These are phyloP conservation scores for Plagodis pulveraria DNA, from an alignment of 2,888 invertebrate genomes.

Conservation along the genomic window DNA sequence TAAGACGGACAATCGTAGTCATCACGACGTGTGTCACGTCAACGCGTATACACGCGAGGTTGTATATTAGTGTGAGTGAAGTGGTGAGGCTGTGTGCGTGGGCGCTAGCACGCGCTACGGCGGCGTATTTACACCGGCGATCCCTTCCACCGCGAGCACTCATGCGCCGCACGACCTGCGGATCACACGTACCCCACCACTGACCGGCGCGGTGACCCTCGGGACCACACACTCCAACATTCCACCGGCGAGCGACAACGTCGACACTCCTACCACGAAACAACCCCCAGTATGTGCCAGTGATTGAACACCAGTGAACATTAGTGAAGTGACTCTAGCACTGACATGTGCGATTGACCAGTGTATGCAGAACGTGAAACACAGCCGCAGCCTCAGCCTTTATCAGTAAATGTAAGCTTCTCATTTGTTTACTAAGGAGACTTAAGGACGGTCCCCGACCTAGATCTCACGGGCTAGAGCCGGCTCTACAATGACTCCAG, in stretches of 20 bases:
- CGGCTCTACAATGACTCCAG: conserved; percentile 66
- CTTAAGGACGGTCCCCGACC: conserved; percentile 68
- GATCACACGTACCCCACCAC: conserved; percentile 80
- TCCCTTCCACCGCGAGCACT: conserved; percentile 82
- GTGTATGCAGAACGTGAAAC: conserved; percentile 59
- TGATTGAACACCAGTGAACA: conserved; percentile 69
- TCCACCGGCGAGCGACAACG: conserved; percentile 52
- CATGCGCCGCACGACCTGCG: conserved; percentile 78
- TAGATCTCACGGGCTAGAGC: conserved; percentile 76
- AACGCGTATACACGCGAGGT: conserved; percentile 36
- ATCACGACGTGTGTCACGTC: conserved; percentile 47
- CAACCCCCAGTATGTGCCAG: conserved; percentile 71
- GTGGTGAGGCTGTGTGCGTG: conserved; percentile 56
- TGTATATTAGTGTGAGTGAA: conserved; percentile 48
- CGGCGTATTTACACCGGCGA: conserved; percentile 81
- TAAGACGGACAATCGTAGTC: conserved; percentile 47
- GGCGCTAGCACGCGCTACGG: conserved; percentile 72
- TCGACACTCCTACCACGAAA: conserved; percentile 54
- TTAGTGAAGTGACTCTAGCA: conserved; percentile 74
- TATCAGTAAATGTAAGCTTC: conserved; percentile 78
- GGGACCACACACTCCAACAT: conserved; percentile 54
- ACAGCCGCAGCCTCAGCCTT: conserved; percentile 80
- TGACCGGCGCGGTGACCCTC: conserved; percentile 62
- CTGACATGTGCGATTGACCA: conserved; percentile 77
- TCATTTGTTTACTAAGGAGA: conserved; percentile 59